Evolutionary conservation across 1,140 invertebrate genomes (phyloP).

Genomic region (Acromyrmex echinatior): DNA sequence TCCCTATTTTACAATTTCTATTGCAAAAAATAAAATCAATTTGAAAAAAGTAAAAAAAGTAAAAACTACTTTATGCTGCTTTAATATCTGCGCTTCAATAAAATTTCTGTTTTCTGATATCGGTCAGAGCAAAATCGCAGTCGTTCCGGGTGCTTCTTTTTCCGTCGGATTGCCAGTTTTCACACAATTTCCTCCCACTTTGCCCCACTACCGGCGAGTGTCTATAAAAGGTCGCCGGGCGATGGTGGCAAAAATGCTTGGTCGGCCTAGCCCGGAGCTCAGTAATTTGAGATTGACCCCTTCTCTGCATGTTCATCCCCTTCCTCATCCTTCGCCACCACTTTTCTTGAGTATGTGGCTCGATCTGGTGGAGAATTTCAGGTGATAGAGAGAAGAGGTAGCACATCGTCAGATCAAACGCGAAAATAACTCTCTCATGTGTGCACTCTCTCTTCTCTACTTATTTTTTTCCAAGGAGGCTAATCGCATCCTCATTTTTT

Average conservation of each 20-base stretch:
- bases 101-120: slow-evolving; percentile 1
- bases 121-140: neutral
- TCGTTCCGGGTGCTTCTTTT: slow-evolving; percentile 33
- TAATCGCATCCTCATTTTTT: slow-evolving; percentile 14
- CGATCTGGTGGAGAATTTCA: slow-evolving; percentile 79
- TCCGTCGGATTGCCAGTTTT: slow-evolving; percentile 75
- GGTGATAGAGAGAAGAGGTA: slow-evolving; percentile 63
- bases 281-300: slow-evolving; percentile 84
- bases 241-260: slow-evolving; percentile 79
- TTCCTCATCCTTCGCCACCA: slow-evolving; percentile 62
- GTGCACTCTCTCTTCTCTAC: slow-evolving; percentile 37
- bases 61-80: neutral
- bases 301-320: slow-evolving; percentile 76
- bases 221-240: slow-evolving; percentile 82
- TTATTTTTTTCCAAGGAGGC: slow-evolving; percentile 29
- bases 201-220: slow-evolving; percentile 78
- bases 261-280: slow-evolving; percentile 78
- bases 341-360: slow-evolving; percentile 64
- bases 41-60: neutral
- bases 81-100: slow-evolving; percentile 16
- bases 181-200: slow-evolving; percentile 78
- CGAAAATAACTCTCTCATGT: slow-evolving; percentile 73
- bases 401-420: slow-evolving; percentile 60
- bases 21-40: neutral
- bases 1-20: neutral